phyloP scores from a whole-genome alignment of 2,797 vertebrate genomes.

The Erpetoichthys calabaricus region DNA sequence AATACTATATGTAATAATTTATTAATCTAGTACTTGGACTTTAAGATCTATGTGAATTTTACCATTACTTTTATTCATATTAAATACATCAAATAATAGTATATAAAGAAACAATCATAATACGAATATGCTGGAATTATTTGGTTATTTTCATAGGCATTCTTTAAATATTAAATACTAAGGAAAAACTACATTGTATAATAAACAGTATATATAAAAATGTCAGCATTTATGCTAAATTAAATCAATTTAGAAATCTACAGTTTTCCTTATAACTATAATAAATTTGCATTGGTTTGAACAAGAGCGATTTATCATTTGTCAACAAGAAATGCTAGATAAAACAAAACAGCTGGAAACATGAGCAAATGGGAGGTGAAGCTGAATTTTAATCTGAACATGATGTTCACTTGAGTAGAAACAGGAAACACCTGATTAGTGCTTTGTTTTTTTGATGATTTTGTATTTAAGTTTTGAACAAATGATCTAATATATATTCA shows the following conservation, averaged over 20 bases:
- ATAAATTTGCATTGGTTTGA: slow-evolving; percentile 35
- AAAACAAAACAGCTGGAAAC: slow-evolving; percentile 69
- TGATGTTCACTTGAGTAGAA: slow-evolving; percentile 49
- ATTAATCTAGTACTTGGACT: no score
- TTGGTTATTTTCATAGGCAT: no score
- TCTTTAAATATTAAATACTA: no score
- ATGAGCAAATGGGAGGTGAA: slow-evolving; percentile 48
- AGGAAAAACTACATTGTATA: no score
- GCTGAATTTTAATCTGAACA: slow-evolving; percentile 62
- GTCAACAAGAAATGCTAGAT: slow-evolving; percentile 59
- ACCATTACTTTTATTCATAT: no score
- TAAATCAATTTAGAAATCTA: slow-evolving; percentile 9
- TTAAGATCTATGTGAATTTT: no score
- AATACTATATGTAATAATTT: no score
- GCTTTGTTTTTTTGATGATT: slow-evolving; percentile 45
- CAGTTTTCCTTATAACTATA: slow-evolving; percentile 12
- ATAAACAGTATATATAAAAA: no score
- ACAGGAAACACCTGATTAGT: slow-evolving; percentile 60
- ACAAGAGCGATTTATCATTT: slow-evolving; percentile 68
- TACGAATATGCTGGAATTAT: no score
- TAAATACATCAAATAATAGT: no score
- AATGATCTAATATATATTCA: slow-evolving; percentile 42
- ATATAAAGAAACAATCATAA: no score
- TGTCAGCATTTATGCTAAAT: no score
- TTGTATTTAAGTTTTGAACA: slow-evolving; percentile 35